Evolutionary conservation across 2,797 vertebrate species (phyloP), one percentile per base, ranked within the genome.

Genomic region (Eulemur mongoz): DNA sequence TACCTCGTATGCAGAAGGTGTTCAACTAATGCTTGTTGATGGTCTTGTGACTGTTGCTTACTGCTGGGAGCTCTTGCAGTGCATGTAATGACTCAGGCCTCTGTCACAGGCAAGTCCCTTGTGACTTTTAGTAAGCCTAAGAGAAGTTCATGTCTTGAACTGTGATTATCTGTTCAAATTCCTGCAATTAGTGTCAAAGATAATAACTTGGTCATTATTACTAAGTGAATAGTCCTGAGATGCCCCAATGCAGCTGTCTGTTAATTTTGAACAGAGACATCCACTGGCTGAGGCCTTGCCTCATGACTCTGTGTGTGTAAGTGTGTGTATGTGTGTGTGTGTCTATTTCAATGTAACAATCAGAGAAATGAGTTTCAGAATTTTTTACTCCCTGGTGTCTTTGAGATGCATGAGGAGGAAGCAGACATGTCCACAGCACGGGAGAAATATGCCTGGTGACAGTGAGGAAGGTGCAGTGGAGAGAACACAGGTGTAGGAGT

Each of bases 131-230:
- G 67, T 87, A 90, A 95, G 79, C 22, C 10, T 0, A 25, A 86
- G 78, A 75, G 95, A 96, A 96, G 85, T 95, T 94, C 93, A 82
- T 95, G 92, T 97, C 97, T 95, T 65, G 67, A 93, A 61, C 80
- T 96, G 69, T 94, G 98, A 97, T 98, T 97, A 97, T 93, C 81
- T 6, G 0, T 59, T 98, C 89, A 88, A 92, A 96, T 97, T 97
- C 73, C 75, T 96, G 52, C 81, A 92, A 96, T 18, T 10, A 90
- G 32, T 95, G 88, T 98, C 80, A 80, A 97, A 93, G 95, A 93
- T 80, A 97, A 94, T 90, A 98, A 63, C 84, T 78, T 88, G 67
- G 96, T 93, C 65, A 85, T 97, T 97, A 91, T 96, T 98, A 98
- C 97, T 98, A 98, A 96, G 70, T 93, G 89, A 94, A 61, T 83